Percentiles rank a stretch among this genome's conserved stretches.
These are phyloP conservation scores for Mormyrus iriodes DNA, from an alignment of 2,113 vertebrate genomes.

Conservation along the genomic window DNA sequence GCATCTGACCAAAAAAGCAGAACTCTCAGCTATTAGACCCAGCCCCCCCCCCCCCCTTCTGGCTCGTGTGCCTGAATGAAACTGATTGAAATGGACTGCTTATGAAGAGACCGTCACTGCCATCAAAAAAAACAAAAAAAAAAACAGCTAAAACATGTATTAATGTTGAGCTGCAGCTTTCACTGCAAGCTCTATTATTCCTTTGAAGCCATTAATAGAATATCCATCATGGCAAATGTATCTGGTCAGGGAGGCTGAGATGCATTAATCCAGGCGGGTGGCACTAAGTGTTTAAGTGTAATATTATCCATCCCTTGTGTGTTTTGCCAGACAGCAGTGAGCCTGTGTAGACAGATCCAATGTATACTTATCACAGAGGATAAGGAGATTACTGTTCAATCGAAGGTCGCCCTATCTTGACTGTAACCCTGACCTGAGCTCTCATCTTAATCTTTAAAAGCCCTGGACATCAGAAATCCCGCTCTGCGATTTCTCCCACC, in stretches of 20 bases:
- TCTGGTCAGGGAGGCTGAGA: constrained; percentile 50
- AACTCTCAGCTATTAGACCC: constrained; percentile 28
- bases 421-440: constrained; percentile 31
- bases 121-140: constrained; percentile 5
- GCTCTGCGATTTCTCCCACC: constrained; percentile 12
- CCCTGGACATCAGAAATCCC: constrained; percentile 25
- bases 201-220: constrained; percentile 67
- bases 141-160: constrained; percentile 53
- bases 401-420: constrained; percentile 40
- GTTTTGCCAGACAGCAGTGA: constrained; percentile 53
- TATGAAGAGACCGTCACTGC: constrained; percentile 56
- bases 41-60: not conserved
- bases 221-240: constrained; percentile 61
- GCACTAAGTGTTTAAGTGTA: constrained; percentile 66
- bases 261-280: constrained; percentile 63
- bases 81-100: constrained; percentile 39
- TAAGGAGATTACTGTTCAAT: constrained; percentile 59
- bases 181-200: constrained; percentile 60
- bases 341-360: constrained; percentile 51
- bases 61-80: constrained; percentile 27
- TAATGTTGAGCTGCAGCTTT: constrained; percentile 51
- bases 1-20: constrained; percentile 18
- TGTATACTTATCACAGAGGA: constrained; percentile 61
- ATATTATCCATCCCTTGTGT: constrained; percentile 61
- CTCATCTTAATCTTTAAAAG: constrained; percentile 39